Conservation (phyloP, 1,140 invertebrate genomes). For the Asobara japonica region DNA sequence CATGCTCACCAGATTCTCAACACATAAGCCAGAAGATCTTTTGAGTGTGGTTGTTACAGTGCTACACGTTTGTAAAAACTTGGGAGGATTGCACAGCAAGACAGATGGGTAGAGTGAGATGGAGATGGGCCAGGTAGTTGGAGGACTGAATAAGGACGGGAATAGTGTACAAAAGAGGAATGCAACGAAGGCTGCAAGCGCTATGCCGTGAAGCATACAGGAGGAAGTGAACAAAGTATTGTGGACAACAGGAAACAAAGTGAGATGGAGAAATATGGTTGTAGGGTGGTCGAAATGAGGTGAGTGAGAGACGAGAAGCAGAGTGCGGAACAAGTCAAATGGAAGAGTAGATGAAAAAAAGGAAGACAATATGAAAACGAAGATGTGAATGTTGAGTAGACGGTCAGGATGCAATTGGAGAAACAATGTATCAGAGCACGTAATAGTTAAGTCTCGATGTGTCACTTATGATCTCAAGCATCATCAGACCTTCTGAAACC, state of each 20-base stretch:
- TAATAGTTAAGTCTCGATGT: too few relatives aligned
- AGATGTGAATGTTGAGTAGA: neutral
- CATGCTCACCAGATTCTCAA: neutral
- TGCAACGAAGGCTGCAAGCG: neutral
- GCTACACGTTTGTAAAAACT: neutral
- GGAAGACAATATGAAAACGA: slow-evolving; percentile 28
- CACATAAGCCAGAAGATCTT: neutral
- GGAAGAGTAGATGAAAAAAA: slow-evolving; percentile 15
- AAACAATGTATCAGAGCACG: slow-evolving; percentile 20
- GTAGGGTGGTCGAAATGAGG: neutral
- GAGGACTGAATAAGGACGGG: slow-evolving; percentile 10
- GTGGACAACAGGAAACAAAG: slow-evolving; percentile 23
- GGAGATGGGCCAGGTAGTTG: neutral
- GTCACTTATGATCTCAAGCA: too few relatives aligned
- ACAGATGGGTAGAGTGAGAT: neutral
- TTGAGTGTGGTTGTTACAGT: neutral
- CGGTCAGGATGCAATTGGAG: neutral
- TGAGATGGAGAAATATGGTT: slow-evolving; percentile 21
- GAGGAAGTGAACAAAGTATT: slow-evolving; percentile 8
- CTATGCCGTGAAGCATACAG: neutral
- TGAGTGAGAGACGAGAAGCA: slow-evolving; percentile 22
- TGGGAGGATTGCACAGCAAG: neutral
- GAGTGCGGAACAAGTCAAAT: slow-evolving; percentile 8
- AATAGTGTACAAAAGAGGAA: neutral
- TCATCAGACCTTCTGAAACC: too few relatives aligned